Evolutionary conservation across 2,797 vertebrate genomes (phyloP), one percentile per base, ranked within the genome.

Genomic region (Alauda arvensis): DNA sequence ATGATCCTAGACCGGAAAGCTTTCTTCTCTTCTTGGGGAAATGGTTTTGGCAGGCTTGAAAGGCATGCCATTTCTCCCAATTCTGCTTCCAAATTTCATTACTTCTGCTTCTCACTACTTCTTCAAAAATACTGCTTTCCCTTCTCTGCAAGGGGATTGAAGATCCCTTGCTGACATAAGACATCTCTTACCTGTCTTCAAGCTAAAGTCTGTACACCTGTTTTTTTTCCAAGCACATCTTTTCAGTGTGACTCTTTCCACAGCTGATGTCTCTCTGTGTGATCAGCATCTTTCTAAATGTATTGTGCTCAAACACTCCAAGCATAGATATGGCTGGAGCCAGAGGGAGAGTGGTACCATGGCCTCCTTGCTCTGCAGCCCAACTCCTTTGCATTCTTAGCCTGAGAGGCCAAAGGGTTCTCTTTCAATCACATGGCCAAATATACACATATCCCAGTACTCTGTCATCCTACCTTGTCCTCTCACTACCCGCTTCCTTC

Each of bases 271-370:
- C 8, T 48, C 51, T 67, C 37, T 24, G 33, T 10, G 20, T 39
- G 52, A 19, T 67, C 89, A 87, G 37, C 60, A 72, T 14, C 48
- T 21, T 77, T 59, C 62, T 39, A 61, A 53, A 14, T 1, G 1
- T 24, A 48, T 8, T 28, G 18, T 37, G 56, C 39, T 53, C 3
- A 1, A 78, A 77, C 1, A 1, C 11, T 49, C 19, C 28, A 56
- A 69, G 40, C 46, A 68, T 0, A 1, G 37, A 45, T 9, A 75
- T 0, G 3, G 29, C 12, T 39, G 68, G 29, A 71, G 37, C 20
- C 59, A 88, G 57, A 57, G 10, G 12, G 21, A 77, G 55, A 77
- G 52, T 1, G 6, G 15, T 29, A 55, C 39, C 29, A 34, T 1
- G 0, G 23, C 24, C 56, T 78, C 16, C 37, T 60, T 77, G 56